Evolutionary conservation across 1,140 invertebrate genomes (phyloP), one percentile per base, ranked within the genome.

Genomic region (Drosophila sp.): DNA sequence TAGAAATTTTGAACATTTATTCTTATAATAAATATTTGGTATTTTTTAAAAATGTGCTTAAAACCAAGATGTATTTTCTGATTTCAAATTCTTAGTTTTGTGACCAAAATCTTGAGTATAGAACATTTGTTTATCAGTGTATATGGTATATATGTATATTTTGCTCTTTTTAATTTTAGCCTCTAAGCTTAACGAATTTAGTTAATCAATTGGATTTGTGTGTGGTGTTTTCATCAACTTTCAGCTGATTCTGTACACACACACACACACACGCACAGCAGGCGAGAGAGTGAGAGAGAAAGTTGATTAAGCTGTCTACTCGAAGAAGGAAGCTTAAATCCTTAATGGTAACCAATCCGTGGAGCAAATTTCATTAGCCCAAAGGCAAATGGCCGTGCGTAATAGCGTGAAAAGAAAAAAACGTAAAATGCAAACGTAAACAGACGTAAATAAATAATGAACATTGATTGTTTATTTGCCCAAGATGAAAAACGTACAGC

Each of bases 401-500:
- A 84, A 84, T 77, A 86, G 76, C 63, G 80, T 84, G 81, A 63
- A 61, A 46, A 62, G 66, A 36, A 43, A 36, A 43, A 76, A 76
- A 83, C 69, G 75, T 76, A 78, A 82, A 87, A 78, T 70, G 56
- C 48, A 70, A 73, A 76, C 65, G 76, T 76, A 82, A 87, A 86
- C 78, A 87, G 70, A 78, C 72, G 77, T 87, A 78, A 67, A 87
- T 82, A 89, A 87, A 87, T 87, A 87, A 89, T 87, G 70, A 87
- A 87, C 83, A 81, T 81, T 87, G 82, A 86, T 87, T 86, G 82
- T 77, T 84, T 84, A 86, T 84, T 87, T 87, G 78, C 57, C 66
- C 70, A 75, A 74, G 51, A 78, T 61, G 76, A 73, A 70, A 66
- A 56, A 69, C 63, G 79, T 36, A 78, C 62, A 82, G 43, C 27